Evolutionary conservation across 2,113 vertebrate species (phyloP).

Genomic region (Orthonyx spaldingii): DNA sequence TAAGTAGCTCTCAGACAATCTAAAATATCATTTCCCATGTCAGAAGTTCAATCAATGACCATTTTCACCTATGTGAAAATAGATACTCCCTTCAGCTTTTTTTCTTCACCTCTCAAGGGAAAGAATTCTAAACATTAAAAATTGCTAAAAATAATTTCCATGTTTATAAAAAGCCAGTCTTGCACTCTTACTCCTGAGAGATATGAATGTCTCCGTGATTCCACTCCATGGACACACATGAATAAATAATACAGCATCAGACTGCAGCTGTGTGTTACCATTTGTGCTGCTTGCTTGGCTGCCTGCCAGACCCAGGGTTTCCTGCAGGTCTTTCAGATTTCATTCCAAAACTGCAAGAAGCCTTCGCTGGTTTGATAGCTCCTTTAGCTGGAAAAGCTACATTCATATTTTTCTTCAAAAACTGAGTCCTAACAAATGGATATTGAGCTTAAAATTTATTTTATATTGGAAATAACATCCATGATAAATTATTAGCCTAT

Average conservation of each 20-base stretch:
- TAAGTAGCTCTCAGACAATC: not conserved
- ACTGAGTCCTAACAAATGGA: not conserved
- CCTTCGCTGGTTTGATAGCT: not conserved
- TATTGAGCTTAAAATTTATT: not conserved
- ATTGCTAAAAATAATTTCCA: not conserved
- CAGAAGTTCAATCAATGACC: not conserved
- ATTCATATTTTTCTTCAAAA: not conserved
- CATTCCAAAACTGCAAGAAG: not conserved
- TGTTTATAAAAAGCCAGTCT: not conserved
- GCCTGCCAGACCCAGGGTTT: not conserved
- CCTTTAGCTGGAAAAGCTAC: not conserved
- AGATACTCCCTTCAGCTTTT: not conserved
- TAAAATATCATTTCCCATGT: not conserved
- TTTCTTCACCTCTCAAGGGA: not conserved
- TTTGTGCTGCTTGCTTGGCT: not conserved
- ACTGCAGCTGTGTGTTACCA: not conserved
- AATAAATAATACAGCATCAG: not conserved
- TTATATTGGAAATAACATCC: not conserved
- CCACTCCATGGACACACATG: not conserved
- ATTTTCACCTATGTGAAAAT: not conserved
- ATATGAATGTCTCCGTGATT: not conserved
- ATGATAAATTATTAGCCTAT: not conserved
- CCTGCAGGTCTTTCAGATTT: not conserved
- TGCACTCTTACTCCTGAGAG: not conserved
- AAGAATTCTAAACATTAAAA: not conserved